Percentiles rank a stretch among this genome's conserved stretches.
These are phyloP conservation scores for Eulemur rufifrons DNA, from an alignment of 2,113 vertebrate species.

Conservation along the genomic window DNA sequence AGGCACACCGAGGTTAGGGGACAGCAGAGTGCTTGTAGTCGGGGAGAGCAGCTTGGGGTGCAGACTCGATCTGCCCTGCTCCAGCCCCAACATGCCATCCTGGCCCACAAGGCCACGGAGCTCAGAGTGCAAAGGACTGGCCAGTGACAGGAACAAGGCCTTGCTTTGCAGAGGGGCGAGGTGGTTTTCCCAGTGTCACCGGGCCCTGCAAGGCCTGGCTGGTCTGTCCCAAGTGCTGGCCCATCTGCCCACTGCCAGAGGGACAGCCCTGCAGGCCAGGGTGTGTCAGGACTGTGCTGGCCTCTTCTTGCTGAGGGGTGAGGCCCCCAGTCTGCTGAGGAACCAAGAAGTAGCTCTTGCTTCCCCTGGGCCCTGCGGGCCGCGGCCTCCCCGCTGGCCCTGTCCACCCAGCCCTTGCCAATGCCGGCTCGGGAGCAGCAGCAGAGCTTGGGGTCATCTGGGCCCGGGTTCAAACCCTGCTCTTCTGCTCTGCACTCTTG, in stretches of 20 bases:
- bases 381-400: neutral
- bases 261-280: neutral
- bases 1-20: neutral
- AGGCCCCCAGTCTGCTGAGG: neutral
- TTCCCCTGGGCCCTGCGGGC: neutral
- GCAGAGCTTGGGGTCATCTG: neutral
- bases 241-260: too few relatives aligned
- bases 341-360: neutral
- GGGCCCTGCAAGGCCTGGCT: too few relatives aligned
- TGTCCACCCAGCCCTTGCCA: accelerated
- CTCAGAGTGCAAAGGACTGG: neutral
- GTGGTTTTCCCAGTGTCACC: accelerated
- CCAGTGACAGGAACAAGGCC: neutral
- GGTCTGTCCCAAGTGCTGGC: neutral
- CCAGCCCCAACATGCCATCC: accelerated
- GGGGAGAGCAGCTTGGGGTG: accelerated
- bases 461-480: neutral
- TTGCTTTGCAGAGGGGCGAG: neutral
- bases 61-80: accelerated
- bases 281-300: neutral
- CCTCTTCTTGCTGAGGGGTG: neutral
- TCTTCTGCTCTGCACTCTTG: neutral
- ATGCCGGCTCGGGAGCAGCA: neutral
- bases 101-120: neutral
- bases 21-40: neutral